Evolutionary conservation across 1,140 invertebrate genomes (phyloP), one percentile per base, ranked within the genome.

Genomic region (Caerostris extrusa): DNA sequence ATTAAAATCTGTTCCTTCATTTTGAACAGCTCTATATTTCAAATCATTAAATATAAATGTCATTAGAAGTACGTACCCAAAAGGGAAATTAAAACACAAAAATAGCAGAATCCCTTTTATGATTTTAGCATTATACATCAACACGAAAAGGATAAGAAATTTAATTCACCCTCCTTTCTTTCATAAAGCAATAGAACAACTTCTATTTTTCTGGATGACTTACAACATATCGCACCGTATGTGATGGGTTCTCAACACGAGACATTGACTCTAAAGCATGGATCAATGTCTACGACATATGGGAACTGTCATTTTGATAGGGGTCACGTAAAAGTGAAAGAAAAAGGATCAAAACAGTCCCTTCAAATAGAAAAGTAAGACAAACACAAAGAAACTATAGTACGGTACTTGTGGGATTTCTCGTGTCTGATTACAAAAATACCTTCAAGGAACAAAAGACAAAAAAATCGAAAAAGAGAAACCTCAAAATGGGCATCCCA

Each of bases 401-500:
- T 50, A 34, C 10, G 53, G 50, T 77, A 12, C 50, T 77, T 77
- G 71, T 12, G 71, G 8, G 7, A 53, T 53, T 77, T 77, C 50
- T 50, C 50, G 34, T 77, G 34, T 50, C 34, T 77, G 71, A 77
- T 17, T 53, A 53, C 34, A 53, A 77, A 77, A 77, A 77, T 10
- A 5, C 50, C n/a, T 77, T 53, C 34, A 53, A 50, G 14, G 34
- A 77, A 53, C 10, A 77, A 77, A 77, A 50, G 3, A 53, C 50
- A 77, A 77, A 50, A 12, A 12, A 12, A 12, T 12, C 10, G 50
- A 77, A 12, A 77, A 77, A 50, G 34, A 50, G 34, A 77, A 12
- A 53, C 71, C 34, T 77, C 34, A 77, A 77, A 77, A 77, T 77
- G 71, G 34, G 71, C 19, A 77, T 14, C 71, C 34, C 71, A 77